phyloP scores from a whole-genome alignment of 2,888 invertebrate species.

The Chloromyia formosa region DNA sequence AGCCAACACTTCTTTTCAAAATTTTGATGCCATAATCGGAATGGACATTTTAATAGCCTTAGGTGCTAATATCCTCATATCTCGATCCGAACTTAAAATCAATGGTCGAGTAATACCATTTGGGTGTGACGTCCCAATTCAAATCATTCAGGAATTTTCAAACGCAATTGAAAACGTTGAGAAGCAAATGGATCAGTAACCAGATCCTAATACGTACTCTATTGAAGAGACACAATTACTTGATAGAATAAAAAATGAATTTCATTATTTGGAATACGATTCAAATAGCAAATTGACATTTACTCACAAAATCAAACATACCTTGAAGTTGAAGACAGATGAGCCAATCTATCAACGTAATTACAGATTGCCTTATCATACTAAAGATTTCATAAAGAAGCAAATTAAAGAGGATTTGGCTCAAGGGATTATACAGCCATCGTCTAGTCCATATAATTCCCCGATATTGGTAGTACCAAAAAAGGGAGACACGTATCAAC shows the following conservation, averaged over 20 bases:
- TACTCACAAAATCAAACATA: conserved; percentile 7
- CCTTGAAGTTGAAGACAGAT: neutral
- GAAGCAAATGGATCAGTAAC: conserved; percentile 15
- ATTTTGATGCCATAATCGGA: too few species aligned
- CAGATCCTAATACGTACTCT: conserved; percentile 12
- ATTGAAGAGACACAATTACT: conserved; percentile 6
- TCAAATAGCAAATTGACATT: conserved; percentile 1
- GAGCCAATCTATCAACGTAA: too few species aligned
- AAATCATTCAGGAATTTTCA: conserved; percentile 9
- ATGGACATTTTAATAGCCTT: too few species aligned
- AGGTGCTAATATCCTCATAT: neutral
- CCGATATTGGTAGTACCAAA: conserved; percentile 5
- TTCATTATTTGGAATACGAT: conserved; percentile 17
- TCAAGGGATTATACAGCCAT: too few species aligned
- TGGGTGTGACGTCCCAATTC: neutral
- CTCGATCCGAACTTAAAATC: neutral
- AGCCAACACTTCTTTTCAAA: neutral
- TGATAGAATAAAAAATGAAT: conserved; percentile 17
- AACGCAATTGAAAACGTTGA: conserved; percentile 12
- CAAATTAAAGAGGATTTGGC: conserved; percentile 18
- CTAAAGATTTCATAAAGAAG: conserved; percentile 2
- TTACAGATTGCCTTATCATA: conserved; percentile 1
- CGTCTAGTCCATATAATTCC: too few species aligned
- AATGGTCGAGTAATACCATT: neutral
- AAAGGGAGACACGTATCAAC: conserved; percentile 1